phyloP scores from a whole-genome alignment of 2,888 invertebrate genomes.

The Atrina japonica region DNA sequence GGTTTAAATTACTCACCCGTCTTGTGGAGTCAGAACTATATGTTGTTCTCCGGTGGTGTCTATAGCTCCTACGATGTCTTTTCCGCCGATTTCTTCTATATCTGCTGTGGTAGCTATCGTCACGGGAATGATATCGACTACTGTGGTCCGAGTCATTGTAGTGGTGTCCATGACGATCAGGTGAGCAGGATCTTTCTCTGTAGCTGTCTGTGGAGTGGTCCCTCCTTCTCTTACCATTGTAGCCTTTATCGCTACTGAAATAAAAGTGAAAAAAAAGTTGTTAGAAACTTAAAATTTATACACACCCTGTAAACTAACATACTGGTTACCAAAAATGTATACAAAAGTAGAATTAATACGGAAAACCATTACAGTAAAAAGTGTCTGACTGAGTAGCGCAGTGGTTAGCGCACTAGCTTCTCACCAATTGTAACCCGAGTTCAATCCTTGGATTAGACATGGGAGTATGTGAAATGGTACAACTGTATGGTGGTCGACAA shows the following conservation, averaged over 20 bases:
- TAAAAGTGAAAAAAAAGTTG: neutral
- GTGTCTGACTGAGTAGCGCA: no score
- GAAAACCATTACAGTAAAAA: no score
- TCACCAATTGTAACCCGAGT: no score
- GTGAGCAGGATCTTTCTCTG: slow-evolving; percentile 52
- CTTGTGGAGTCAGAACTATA: slow-evolving; percentile 58
- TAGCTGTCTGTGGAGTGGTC: slow-evolving; percentile 50
- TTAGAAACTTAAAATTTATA: no score
- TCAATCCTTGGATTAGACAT: no score
- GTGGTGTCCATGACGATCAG: slow-evolving; percentile 44
- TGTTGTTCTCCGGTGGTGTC: slow-evolving; percentile 57
- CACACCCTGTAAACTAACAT: no score
- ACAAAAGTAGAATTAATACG: no score
- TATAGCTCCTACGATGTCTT: slow-evolving; percentile 56
- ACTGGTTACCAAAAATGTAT: no score
- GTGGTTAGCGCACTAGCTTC: no score
- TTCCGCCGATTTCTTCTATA: slow-evolving; percentile 54
- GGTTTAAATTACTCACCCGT: slow-evolving; percentile 54
- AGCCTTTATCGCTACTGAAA: slow-evolving; percentile 29
- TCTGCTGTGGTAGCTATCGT: slow-evolving; percentile 55
- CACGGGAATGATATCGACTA: slow-evolving; percentile 60
- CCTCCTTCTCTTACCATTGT: slow-evolving; percentile 43
- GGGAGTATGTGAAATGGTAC: no score
- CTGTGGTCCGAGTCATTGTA: slow-evolving; percentile 51
- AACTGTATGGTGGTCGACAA: no score